phyloP scores from a whole-genome alignment of 2,888 invertebrate species.

The Cenopis cana region DNA sequence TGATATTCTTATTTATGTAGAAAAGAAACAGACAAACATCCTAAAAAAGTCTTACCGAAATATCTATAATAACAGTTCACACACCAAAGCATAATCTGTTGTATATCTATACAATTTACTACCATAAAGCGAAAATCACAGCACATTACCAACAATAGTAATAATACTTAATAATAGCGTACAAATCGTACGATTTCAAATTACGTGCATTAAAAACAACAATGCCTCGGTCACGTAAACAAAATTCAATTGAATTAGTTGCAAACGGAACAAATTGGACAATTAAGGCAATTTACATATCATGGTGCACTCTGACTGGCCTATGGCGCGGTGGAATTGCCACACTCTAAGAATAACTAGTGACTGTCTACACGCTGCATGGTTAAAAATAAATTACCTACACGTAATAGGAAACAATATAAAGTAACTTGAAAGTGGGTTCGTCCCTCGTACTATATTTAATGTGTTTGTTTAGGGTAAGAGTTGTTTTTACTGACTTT shows the following conservation, averaged over 20 bases:
- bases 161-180: constrained; percentile 41
- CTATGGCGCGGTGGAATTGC: constrained; percentile 27
- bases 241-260: constrained; percentile 61
- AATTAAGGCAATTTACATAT: constrained; percentile 75
- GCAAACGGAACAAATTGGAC: constrained; percentile 76
- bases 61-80: constrained; percentile 35
- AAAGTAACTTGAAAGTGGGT: no score
- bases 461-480: no score
- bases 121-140: constrained; percentile 38
- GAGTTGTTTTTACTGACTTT: no score
- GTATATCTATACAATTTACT: constrained; percentile 36
- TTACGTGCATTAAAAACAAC: constrained; percentile 43
- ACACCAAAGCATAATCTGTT: constrained; percentile 30
- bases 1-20: constrained; percentile 35
- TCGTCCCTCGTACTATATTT: not conserved
- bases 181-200: constrained; percentile 40
- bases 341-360: constrained; percentile 18
- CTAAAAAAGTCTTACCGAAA: constrained; percentile 24
- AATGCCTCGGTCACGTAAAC: constrained; percentile 43
- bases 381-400: not conserved
- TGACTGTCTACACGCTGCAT: not conserved
- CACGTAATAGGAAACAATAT: not conserved
- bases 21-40: constrained; percentile 4
- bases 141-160: constrained; percentile 40
- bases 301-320: constrained; percentile 51